Percentiles rank a stretch among this genome's conserved stretches.
These are phyloP conservation scores for Xenus cinereus DNA, from an alignment of 2,113 vertebrate species.

Conservation along the genomic window DNA sequence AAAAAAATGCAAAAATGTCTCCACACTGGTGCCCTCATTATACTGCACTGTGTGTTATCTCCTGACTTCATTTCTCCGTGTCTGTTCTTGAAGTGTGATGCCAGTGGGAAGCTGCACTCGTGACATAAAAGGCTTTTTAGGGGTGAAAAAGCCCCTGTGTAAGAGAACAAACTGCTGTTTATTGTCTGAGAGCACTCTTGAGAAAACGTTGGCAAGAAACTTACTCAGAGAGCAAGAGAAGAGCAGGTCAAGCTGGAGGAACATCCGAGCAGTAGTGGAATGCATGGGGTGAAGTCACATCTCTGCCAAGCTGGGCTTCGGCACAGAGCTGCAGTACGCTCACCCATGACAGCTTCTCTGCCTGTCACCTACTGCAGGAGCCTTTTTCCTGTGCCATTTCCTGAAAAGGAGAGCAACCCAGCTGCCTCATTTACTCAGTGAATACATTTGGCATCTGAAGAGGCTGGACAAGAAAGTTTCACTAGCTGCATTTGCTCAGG, in stretches of 20 bases:
- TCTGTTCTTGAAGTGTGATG: neutral
- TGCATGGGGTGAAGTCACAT: neutral
- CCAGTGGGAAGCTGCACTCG: neutral
- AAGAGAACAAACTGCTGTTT: conserved; percentile 24
- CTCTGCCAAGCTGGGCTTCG: neutral
- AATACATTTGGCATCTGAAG: neutral
- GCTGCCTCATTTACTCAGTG: neutral
- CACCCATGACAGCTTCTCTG: neutral
- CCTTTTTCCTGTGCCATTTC: neutral
- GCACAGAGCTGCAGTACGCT: neutral
- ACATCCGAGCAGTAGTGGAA: neutral
- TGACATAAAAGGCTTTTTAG: conserved; percentile 8
- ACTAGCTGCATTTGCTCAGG: neutral
- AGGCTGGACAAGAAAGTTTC: neutral
- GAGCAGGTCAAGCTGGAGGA: conserved; percentile 47
- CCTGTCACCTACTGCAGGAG: neutral
- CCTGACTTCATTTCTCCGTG: neutral
- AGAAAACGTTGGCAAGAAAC: conserved; percentile 40
- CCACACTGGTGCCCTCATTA: conserved; percentile 4
- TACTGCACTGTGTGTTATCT: neutral
- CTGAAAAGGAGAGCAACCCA: conserved; percentile 14
- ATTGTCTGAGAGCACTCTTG: conserved; percentile 2
- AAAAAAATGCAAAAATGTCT: conserved; percentile 16
- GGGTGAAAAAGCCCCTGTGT: conserved; percentile 5
- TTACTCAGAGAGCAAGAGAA: conserved; percentile 6